These are phyloP conservation scores for Grus americana DNA, from an alignment of 2,113 vertebrate species.

Conservation along the genomic window DNA sequence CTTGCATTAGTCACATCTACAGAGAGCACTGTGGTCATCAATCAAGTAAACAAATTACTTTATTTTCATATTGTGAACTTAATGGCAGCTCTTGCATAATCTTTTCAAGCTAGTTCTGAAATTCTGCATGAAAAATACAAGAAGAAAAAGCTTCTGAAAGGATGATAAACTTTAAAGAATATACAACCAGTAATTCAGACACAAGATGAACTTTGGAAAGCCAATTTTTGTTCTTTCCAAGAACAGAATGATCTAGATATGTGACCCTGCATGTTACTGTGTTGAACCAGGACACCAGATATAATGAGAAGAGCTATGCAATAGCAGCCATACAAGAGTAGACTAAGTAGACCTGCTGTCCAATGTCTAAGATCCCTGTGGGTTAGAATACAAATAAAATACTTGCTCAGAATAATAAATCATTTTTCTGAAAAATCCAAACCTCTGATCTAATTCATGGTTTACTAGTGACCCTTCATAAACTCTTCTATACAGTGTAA, in stretches of 20 bases:
- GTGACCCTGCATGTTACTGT: background rate
- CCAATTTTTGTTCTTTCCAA: background rate
- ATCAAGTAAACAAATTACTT: constrained; percentile 13
- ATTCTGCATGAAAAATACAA: background rate
- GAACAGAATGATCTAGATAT: background rate
- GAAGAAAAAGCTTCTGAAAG: background rate
- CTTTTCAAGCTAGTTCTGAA: background rate
- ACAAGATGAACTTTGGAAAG: background rate
- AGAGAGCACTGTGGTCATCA: background rate
- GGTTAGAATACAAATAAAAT: background rate
- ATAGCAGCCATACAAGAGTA: background rate
- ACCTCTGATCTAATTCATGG: background rate
- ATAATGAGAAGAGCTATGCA: background rate
- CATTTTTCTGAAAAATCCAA: background rate
- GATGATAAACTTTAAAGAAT: background rate
- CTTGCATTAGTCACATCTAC: constrained; percentile 41
- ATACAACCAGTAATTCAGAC: background rate
- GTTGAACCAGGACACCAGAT: background rate
- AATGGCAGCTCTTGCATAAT: background rate
- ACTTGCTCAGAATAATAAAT: background rate
- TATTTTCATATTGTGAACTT: constrained; percentile 36
- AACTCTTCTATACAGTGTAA: background rate
- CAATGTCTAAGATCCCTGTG: background rate
- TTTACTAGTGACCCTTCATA: background rate
- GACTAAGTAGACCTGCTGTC: background rate